phyloP scores from a whole-genome alignment of 2,797 vertebrate species.

The Ibycter americanus region DNA sequence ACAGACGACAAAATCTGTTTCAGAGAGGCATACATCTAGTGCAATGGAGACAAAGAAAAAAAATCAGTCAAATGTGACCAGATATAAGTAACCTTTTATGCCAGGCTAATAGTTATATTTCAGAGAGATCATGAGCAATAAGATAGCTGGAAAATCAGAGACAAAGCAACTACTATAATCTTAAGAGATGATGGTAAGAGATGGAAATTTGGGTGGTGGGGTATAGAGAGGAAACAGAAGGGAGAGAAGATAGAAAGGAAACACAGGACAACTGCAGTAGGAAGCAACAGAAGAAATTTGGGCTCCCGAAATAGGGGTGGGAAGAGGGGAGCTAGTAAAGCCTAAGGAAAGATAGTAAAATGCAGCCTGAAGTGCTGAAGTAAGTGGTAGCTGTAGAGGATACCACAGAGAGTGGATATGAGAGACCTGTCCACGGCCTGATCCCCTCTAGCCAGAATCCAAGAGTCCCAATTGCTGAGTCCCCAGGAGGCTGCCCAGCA shows the following conservation, averaged over 20 bases:
- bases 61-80: neutral
- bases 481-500: neutral
- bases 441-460: neutral
- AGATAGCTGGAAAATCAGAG: neutral
- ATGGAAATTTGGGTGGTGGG: neutral
- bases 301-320: neutral
- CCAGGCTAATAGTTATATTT: neutral
- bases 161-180: neutral
- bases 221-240: neutral
- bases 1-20: neutral
- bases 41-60: neutral
- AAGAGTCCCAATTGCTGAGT: accelerated
- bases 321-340: neutral
- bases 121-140: neutral
- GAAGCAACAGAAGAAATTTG: neutral
- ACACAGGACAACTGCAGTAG: neutral
- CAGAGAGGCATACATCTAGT: neutral
- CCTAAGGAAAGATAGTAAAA: neutral
- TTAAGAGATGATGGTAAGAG: neutral
- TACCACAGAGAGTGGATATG: neutral
- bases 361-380: neutral
- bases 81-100: neutral
- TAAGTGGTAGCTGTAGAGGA: neutral
- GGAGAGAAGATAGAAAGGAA: neutral
- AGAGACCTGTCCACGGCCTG: neutral